phyloP scores from a whole-genome alignment of 2,797 vertebrate genomes.

The Triplophysa yarkandensis region DNA sequence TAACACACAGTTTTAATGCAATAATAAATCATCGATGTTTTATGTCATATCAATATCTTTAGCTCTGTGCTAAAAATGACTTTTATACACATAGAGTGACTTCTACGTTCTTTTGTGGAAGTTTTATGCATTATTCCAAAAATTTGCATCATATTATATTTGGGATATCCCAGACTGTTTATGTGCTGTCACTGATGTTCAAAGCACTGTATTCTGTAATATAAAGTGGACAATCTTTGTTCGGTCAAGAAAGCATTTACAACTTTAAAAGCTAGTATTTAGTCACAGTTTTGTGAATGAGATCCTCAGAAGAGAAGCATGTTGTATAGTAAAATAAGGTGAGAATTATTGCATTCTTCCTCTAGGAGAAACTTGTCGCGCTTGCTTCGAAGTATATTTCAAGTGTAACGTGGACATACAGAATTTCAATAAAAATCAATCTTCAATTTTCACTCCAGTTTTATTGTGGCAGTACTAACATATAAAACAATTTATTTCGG shows the following conservation, averaged over 20 bases:
- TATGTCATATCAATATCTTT: neutral
- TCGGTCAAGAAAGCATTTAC: neutral
- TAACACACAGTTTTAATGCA: neutral
- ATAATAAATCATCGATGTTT: neutral
- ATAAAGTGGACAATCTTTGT: neutral
- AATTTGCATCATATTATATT: neutral
- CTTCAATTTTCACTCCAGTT: conserved; percentile 46
- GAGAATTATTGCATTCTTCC: neutral
- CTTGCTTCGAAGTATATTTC: neutral
- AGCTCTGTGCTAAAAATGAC: neutral
- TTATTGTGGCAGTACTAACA: conserved; percentile 95
- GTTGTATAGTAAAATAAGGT: neutral
- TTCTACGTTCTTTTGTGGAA: neutral
- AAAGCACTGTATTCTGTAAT: neutral
- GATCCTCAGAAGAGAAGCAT: neutral
- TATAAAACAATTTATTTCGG: conserved; percentile 91
- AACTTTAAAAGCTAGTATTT: neutral
- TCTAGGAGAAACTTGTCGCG: neutral
- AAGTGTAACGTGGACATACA: neutral
- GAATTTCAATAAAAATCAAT: conserved; percentile 7
- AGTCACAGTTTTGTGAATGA: conserved; percentile 6
- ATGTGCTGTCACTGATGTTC: neutral
- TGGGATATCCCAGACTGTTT: neutral
- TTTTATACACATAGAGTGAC: neutral
- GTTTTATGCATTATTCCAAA: neutral